Percentiles rank a stretch among this genome's conserved stretches.
Conservation (phyloP, 2,888 invertebrate species). For the Digitonthophagus gazella region DNA sequence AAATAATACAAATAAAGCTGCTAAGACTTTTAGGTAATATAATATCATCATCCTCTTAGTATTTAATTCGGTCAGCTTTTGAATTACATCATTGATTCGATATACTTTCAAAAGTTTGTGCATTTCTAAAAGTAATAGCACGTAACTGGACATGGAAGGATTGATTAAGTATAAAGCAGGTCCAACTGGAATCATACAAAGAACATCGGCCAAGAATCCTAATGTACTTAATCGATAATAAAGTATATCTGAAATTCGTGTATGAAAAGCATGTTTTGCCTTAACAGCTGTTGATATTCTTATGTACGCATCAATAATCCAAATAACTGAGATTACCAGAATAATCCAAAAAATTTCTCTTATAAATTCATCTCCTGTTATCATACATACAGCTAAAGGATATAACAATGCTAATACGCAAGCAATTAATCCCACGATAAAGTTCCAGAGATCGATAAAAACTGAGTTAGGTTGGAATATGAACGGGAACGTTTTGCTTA, state of each 20-base stretch:
- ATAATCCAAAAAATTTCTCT: background rate
- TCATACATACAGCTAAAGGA: conserved; percentile 24
- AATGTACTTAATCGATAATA: conserved; percentile 22
- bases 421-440: conserved; percentile 24
- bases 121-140: conserved; percentile 18
- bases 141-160: conserved; percentile 2
- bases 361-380: conserved; percentile 13
- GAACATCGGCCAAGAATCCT: conserved; percentile 31
- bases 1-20: conserved; percentile 14
- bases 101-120: conserved; percentile 20
- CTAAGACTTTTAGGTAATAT: conserved; percentile 18
- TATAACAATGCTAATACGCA: conserved; percentile 6
- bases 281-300: conserved; percentile 36
- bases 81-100: conserved; percentile 17
- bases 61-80: conserved; percentile 14
- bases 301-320: conserved; percentile 35
- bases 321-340: conserved; percentile 25
- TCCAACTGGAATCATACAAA: conserved; percentile 25
- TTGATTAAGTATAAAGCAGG: conserved; percentile 19
- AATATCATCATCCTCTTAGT: conserved; percentile 11
- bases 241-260: conserved; percentile 27
- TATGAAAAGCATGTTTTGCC: conserved; percentile 26
- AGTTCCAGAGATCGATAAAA: conserved; percentile 33
- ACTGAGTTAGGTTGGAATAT: conserved; percentile 36
- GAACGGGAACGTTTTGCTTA: conserved; percentile 34